A percentile compares a stretch with the other conserved stretches of the same genome.
Evolutionary conservation across 1,140 invertebrate species (phyloP).

Genomic region (Cotesia chilonis): DNA sequence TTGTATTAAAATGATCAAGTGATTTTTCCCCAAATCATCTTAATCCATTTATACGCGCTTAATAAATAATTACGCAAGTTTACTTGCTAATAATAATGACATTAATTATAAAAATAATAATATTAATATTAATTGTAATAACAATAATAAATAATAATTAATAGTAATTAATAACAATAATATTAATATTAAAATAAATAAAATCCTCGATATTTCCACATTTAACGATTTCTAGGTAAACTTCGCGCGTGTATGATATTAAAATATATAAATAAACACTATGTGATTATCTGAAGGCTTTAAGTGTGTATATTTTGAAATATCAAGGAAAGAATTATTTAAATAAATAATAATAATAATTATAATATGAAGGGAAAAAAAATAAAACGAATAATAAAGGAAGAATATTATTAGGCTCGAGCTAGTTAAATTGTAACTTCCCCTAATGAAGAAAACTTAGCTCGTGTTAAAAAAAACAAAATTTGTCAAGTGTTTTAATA

Average conservation of each 20-base stretch:
- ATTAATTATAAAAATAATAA: conserved; percentile 26
- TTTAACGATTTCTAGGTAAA: conserved; percentile 30
- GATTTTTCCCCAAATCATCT: conserved; percentile 22
- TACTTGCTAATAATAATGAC: neutral
- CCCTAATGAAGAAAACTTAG: conserved; percentile 3
- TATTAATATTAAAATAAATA: conserved; percentile 27
- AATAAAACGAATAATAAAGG: neutral
- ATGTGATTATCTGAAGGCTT: conserved; percentile 43
- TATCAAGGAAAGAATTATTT: conserved; percentile 16
- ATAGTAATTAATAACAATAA: neutral
- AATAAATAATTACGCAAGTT: neutral
- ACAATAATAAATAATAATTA: neutral
- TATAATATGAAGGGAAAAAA: neutral
- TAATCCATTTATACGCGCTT: conserved; percentile 5
- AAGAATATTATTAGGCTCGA: conserved; percentile 12
- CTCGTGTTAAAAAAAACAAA: neutral
- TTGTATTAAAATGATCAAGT: conserved; percentile 15
- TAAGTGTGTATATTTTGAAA: conserved; percentile 35
- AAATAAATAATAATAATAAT: too few relatives aligned
- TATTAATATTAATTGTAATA: neutral
- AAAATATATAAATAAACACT: conserved; percentile 12
- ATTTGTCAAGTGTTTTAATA: conserved; percentile 15
- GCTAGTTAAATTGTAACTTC: conserved; percentile 4
- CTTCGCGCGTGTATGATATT: conserved; percentile 32
- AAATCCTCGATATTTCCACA: conserved; percentile 19